Evolutionary conservation across 2,888 invertebrate species (phyloP).

Genomic region (Machimus atricapillus): DNA sequence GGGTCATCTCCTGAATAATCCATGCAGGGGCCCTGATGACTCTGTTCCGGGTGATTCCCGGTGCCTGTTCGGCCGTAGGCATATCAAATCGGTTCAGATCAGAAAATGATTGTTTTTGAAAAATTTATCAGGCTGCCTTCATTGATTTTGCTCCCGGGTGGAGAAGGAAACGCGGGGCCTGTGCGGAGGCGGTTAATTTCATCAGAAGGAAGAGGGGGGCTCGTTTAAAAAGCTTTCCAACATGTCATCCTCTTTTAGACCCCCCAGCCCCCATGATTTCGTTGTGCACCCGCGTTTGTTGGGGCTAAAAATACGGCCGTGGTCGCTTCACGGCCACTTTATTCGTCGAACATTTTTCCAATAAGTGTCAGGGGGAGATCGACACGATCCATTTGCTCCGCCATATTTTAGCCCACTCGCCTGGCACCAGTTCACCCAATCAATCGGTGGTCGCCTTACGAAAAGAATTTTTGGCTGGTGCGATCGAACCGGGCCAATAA

Average conservation of each 20-base stretch:
- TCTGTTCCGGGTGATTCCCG: background rate
- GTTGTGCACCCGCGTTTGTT: background rate
- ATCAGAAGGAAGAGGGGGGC: background rate
- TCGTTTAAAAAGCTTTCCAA: background rate
- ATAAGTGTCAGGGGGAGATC: background rate
- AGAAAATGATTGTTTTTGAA: conserved; percentile 39
- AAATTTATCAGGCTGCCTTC: conserved; percentile 11
- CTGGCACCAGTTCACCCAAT: background rate
- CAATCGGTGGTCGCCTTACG: background rate
- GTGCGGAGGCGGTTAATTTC: background rate
- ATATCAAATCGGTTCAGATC: conserved; percentile 32
- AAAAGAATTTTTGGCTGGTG: background rate
- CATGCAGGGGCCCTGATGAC: conserved; percentile 21
- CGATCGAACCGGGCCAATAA: background rate
- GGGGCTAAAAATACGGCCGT: background rate
- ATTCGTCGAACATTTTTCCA: background rate
- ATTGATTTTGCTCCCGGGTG: conserved; percentile 1
- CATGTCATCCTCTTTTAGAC: background rate
- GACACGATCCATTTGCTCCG: background rate
- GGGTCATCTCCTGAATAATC: conserved; percentile 40
- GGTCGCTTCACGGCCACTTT: background rate
- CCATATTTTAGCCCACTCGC: background rate
- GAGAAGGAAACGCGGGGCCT: background rate
- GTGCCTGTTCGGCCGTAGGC: background rate
- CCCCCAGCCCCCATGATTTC: background rate